Percentiles rank a stretch among this genome's conserved stretches.
phyloP scores from a whole-genome alignment of 2,888 invertebrate species.

The Danaus chrysippus region DNA sequence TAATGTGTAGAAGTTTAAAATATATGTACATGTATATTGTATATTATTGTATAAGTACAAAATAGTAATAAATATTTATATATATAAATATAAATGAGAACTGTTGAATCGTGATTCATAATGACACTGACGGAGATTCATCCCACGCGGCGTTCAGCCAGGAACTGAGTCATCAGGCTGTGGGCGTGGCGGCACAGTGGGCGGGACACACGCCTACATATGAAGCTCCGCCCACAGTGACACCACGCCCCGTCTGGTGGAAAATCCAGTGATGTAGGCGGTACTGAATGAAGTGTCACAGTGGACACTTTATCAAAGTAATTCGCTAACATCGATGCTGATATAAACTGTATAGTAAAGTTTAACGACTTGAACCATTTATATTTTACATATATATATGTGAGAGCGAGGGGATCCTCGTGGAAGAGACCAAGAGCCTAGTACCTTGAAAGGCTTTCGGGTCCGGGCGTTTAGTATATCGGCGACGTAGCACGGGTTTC shows the following conservation, averaged over 20 bases:
- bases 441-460: too few species aligned
- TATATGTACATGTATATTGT: too few species aligned
- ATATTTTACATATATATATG: constrained; percentile 19
- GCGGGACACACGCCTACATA: constrained; percentile 49
- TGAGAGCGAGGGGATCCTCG: too few species aligned
- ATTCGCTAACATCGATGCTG: constrained; percentile 71
- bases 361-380: constrained; percentile 18
- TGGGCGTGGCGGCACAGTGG: constrained; percentile 64
- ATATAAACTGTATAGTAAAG: constrained; percentile 61
- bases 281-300: constrained; percentile 66
- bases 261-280: constrained; percentile 75
- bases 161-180: constrained; percentile 62
- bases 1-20: too few species aligned
- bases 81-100: neutral
- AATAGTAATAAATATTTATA: neutral
- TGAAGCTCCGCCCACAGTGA: constrained; percentile 48
- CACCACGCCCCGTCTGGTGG: constrained; percentile 49
- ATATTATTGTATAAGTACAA: too few species aligned
- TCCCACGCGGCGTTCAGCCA: constrained; percentile 56
- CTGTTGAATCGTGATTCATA: neutral
- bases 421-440: too few species aligned
- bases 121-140: constrained; percentile 44
- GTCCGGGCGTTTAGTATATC: too few species aligned
- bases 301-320: constrained; percentile 75
- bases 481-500: too few species aligned